Conservation (phyloP, 2,797 vertebrate genomes). For the Malurus splendens region DNA sequence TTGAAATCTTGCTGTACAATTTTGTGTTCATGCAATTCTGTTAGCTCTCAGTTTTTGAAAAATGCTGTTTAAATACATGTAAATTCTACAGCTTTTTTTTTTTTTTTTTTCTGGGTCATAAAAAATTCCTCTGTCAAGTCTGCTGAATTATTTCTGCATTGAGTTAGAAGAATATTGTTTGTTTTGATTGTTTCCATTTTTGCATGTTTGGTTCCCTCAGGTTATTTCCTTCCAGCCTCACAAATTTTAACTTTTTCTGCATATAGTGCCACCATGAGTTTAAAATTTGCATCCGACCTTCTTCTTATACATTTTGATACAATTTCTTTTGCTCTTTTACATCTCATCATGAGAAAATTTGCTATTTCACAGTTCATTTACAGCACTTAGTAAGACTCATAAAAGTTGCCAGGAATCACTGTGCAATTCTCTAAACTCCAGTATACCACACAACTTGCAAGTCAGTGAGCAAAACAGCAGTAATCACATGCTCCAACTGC, state of each 20-base stretch:
- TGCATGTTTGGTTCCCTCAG: not conserved
- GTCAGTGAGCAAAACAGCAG: not conserved
- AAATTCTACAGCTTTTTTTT: not conserved
- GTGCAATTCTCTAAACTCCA: not conserved
- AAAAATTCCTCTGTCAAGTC: not conserved
- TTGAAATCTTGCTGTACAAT: not conserved
- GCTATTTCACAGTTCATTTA: not conserved
- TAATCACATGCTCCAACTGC: conserved; percentile 35
- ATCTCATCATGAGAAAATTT: not conserved
- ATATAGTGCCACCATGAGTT: not conserved
- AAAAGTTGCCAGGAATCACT: not conserved
- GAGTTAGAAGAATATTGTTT: not conserved
- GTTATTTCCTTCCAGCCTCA: not conserved
- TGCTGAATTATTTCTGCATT: not conserved
- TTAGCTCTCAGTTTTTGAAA: not conserved
- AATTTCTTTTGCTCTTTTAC: not conserved
- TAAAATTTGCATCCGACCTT: not conserved
- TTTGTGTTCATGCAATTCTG: not conserved
- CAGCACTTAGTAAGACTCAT: not conserved
- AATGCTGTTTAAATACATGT: not conserved
- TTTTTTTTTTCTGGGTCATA: not conserved
- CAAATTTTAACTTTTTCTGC: not conserved
- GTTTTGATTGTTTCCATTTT: conserved; percentile 22
- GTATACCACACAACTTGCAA: not conserved
- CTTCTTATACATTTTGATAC: not conserved